phyloP scores from a whole-genome alignment of 2,797 vertebrate genomes.

The Ctenochaetus hawaiiensis region DNA sequence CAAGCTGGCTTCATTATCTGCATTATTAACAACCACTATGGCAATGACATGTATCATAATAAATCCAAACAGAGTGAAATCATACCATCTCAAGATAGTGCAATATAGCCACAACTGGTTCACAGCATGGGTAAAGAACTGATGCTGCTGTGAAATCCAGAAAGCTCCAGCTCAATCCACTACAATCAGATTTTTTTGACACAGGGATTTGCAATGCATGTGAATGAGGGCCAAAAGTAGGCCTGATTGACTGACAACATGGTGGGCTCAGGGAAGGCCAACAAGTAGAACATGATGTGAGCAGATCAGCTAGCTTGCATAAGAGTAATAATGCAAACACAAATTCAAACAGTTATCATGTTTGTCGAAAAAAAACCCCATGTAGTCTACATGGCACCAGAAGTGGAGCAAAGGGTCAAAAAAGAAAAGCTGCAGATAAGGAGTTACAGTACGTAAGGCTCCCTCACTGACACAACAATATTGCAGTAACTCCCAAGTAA shows the following conservation, averaged over 20 bases:
- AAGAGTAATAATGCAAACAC: constrained; percentile 31
- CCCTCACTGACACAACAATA: neutral
- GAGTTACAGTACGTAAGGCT: neutral
- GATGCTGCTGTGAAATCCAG: constrained; percentile 45
- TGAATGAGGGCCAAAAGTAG: constrained; percentile 68
- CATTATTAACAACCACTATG: constrained; percentile 1
- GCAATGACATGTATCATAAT: constrained; percentile 2
- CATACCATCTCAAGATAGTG: constrained; percentile 8
- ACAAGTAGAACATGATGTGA: constrained; percentile 48
- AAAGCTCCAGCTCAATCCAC: constrained; percentile 53
- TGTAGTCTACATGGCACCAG: constrained; percentile 7
- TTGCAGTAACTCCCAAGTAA: constrained; percentile 1
- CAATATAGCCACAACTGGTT: constrained; percentile 29
- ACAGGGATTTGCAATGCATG: constrained; percentile 70
- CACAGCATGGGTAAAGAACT: constrained; percentile 10
- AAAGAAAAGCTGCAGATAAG: constrained; percentile 24
- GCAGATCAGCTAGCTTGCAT: constrained; percentile 44
- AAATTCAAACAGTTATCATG: neutral
- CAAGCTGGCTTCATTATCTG: constrained; percentile 17
- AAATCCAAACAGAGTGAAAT: constrained; percentile 16
- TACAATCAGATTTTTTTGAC: constrained; percentile 65
- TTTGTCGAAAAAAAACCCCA: constrained; percentile 14
- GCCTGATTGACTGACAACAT: constrained; percentile 49
- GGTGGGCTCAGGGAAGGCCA: constrained; percentile 32
- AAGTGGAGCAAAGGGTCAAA: constrained; percentile 41